Evolutionary conservation across 2,797 vertebrate genomes (phyloP).

Genomic region (Galagoides demidoff): DNA sequence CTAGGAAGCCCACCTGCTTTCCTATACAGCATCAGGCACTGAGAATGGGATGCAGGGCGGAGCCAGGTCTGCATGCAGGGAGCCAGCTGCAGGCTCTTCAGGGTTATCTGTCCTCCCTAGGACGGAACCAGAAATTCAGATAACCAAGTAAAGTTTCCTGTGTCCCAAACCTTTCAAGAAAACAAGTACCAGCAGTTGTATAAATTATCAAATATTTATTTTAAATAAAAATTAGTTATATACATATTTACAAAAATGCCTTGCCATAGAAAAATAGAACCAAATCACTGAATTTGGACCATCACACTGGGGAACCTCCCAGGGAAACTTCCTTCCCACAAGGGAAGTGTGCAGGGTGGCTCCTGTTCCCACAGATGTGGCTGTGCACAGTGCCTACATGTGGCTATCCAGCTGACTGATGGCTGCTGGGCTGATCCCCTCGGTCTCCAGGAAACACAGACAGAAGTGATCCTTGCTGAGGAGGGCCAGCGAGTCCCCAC

Average conservation of each 20-base stretch:
- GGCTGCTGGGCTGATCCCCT: background rate
- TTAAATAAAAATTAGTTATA: constrained; percentile 76
- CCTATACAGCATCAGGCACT: background rate
- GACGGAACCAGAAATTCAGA: background rate
- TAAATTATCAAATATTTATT: constrained; percentile 82
- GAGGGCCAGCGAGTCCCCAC: constrained; percentile 91
- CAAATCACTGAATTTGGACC: background rate
- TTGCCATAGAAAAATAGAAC: constrained; percentile 56
- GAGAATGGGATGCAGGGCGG: rapidly evolving
- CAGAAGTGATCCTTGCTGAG: constrained; percentile 95
- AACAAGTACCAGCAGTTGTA: background rate
- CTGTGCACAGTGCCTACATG: rapidly evolving
- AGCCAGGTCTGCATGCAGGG: rapidly evolving
- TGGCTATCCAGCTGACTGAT: background rate
- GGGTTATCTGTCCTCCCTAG: background rate
- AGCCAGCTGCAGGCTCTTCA: background rate
- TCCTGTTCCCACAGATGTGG: background rate
- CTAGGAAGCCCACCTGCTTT: rapidly evolving
- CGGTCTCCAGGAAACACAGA: constrained; percentile 94
- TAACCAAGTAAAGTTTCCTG: too few species aligned
- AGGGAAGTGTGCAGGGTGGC: background rate
- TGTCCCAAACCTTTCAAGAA: background rate
- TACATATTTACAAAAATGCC: constrained; percentile 81
- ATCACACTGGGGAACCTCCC: background rate
- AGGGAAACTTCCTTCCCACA: rapidly evolving